Evolutionary conservation across 2,797 vertebrate genomes (phyloP), one percentile per base, ranked within the genome.

Genomic region (Pangasius krempfi): DNA sequence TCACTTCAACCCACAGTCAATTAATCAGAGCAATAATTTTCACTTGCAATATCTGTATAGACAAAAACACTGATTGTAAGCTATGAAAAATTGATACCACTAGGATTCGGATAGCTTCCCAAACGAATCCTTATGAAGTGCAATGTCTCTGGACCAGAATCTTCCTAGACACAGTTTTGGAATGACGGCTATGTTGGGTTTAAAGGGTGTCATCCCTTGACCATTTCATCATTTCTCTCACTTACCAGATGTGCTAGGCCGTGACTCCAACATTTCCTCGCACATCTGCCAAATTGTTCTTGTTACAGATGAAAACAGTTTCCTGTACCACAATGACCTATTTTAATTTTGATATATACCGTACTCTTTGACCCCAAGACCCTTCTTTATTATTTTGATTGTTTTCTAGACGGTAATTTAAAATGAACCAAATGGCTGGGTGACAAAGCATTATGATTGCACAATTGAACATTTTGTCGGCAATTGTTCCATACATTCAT

Each of bases 401-500:
- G 64, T 54, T 68, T 8, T 56, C n/a, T 56, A 2, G 47, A 37
- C 6, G 10, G 20, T 5, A 0, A 5, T 60, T 78, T 78, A 52
- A 52, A 50, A n/a, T n/a, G 27, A 52, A n/a, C 27, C 47, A 54
- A 5, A 64, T 80, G 22, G 52, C 22, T 89, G 20, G 33, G 25
- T 16, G 44, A 80, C 86, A 50, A 47, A 88, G 33, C n/a, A 87
- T 66, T 37, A 72, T 13, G 8, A 85, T 85, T 72, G 56, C 54
- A 78, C 60, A 64, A 80, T 81, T 87, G 22, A 72, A 66, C 58
- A 58, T 82, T 58, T 52, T 40, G 22, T 85, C 13, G 66, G 66
- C 75, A 76, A 64, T 82, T 87, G 87, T 85, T 79, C 50, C 62
- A 85, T 60, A 85, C 86, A 78, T 87, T 72, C 30, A 86, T 86